These are phyloP conservation scores for Echinometra lucunter DNA, from an alignment of 53 echinoderm and acorn worm genomes.

Conservation along the genomic window DNA sequence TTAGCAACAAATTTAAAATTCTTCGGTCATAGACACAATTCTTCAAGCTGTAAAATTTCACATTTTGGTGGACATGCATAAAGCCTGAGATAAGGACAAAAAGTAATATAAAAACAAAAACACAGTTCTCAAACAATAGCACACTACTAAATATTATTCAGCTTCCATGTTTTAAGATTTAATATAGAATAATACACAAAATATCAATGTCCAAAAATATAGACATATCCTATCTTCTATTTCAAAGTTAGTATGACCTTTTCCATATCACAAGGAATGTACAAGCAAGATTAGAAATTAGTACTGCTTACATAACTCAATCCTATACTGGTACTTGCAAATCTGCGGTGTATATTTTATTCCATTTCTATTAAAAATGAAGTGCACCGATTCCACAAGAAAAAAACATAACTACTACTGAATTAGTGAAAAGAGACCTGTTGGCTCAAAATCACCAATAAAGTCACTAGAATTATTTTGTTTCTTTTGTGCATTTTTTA, in stretches of 20 bases:
- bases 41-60: too few species aligned
- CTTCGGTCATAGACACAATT: too few species aligned
- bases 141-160: neutral
- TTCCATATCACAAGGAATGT: neutral
- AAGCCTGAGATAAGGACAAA: neutral
- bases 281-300: neutral
- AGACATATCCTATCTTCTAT: neutral
- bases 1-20: too few species aligned
- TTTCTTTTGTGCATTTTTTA: too few species aligned
- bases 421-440: too few species aligned
- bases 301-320: neutral
- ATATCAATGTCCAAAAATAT: neutral
- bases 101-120: neutral
- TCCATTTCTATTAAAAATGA: neutral
- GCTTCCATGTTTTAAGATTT: neutral
- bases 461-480: too few species aligned
- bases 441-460: too few species aligned
- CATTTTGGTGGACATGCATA: too few species aligned
- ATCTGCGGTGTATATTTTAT: neutral
- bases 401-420: neutral
- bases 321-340: neutral
- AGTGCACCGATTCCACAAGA: neutral
- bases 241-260: neutral
- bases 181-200: too few species aligned
- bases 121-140: neutral